phyloP scores from a whole-genome alignment of 2,888 invertebrate species.

The Hydrotaea cyrtoneurina region DNA sequence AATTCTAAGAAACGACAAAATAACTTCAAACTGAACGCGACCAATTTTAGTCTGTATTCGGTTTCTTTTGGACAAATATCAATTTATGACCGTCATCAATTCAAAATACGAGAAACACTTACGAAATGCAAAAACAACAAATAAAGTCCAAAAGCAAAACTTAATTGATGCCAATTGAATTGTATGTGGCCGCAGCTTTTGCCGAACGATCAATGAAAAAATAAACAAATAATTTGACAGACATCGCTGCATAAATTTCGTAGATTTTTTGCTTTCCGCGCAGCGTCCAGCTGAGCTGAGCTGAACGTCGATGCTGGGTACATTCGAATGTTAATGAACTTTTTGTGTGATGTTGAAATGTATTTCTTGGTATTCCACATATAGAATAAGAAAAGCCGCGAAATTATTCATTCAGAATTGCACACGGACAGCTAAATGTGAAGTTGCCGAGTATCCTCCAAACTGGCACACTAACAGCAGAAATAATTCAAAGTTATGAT shows the following conservation, averaged over 20 bases:
- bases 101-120: neutral
- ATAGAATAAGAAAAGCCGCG: too few species aligned
- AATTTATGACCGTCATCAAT: constrained; percentile 7
- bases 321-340: neutral
- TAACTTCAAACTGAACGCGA: neutral
- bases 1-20: neutral
- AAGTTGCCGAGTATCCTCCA: too few species aligned
- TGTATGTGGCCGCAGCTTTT: neutral
- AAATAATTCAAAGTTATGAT: too few species aligned
- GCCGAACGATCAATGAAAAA: too few species aligned
- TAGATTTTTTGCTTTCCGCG: neutral
- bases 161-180: constrained; percentile 17
- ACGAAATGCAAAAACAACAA: constrained; percentile 23
- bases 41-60: neutral
- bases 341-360: too few species aligned
- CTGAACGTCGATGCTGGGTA: neutral
- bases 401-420: too few species aligned
- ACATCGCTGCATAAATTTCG: neutral
- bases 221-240: constrained; percentile 1
- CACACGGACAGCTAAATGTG: too few species aligned
- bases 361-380: too few species aligned
- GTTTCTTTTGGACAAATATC: neutral
- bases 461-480: too few species aligned
- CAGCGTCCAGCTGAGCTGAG: too few species aligned
- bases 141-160: neutral